phyloP scores from a whole-genome alignment of 2,888 invertebrate genomes.

The Dasypolia templi region DNA sequence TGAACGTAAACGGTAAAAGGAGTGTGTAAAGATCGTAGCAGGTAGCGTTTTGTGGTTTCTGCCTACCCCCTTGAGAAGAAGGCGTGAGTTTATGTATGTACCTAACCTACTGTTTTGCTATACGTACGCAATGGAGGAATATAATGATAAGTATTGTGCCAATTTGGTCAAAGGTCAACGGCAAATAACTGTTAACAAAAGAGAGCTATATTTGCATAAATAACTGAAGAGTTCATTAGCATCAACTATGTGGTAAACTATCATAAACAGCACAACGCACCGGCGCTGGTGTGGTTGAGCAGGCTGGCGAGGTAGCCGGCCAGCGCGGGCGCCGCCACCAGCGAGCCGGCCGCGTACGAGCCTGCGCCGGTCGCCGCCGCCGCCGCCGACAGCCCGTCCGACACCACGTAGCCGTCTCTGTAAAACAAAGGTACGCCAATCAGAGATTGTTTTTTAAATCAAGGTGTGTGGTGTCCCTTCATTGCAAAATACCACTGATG shows the following conservation, averaged over 20 bases:
- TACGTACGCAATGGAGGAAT: too few relatives aligned
- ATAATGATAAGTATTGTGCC: too few relatives aligned
- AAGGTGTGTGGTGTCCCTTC: too few relatives aligned
- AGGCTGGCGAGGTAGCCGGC: slow-evolving; percentile 89
- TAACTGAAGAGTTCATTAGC: background rate
- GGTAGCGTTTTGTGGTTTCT: too few relatives aligned
- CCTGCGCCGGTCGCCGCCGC: slow-evolving; percentile 18
- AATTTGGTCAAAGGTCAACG: background rate
- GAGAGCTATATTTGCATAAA: background rate
- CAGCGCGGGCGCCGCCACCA: slow-evolving; percentile 85
- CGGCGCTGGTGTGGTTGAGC: slow-evolving; percentile 83
- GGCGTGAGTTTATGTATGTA: too few relatives aligned
- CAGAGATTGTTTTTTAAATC: background rate
- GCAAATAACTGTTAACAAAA: background rate
- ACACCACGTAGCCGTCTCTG: slow-evolving; percentile 77
- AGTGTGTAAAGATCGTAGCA: too few relatives aligned
- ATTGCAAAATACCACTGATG: background rate
- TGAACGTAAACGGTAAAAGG: too few relatives aligned
- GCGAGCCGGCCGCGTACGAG: slow-evolving; percentile 81
- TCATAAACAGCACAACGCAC: slow-evolving; percentile 60
- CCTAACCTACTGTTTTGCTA: too few relatives aligned
- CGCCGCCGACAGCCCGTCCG: slow-evolving; percentile 72
- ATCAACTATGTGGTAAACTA: background rate
- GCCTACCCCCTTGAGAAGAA: too few relatives aligned
- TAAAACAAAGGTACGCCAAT: background rate